phyloP scores from a whole-genome alignment of 2,888 invertebrate genomes.

The Blastobasis adustella region DNA sequence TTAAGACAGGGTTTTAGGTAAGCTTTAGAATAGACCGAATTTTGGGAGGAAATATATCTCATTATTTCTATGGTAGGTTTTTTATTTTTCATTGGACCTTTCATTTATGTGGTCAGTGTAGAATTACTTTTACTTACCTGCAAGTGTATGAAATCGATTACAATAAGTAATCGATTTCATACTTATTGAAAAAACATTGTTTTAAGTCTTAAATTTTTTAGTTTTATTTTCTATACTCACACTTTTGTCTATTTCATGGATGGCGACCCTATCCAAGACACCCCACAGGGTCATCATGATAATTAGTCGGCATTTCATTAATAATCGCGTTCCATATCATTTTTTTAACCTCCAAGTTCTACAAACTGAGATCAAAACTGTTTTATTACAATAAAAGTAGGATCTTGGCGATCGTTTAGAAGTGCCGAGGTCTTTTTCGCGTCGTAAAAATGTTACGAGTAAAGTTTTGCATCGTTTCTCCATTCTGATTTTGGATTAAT shows the following conservation, averaged over 20 bases:
- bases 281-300: conserved; percentile 52
- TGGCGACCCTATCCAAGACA: conserved; percentile 16
- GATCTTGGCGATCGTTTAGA: conserved; percentile 19
- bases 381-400: conserved; percentile 29
- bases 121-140: too few species aligned
- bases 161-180: too few species aligned
- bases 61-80: too few species aligned
- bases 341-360: conserved; percentile 28
- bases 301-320: conserved; percentile 60
- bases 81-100: too few species aligned
- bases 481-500: conserved; percentile 17
- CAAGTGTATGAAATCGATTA: too few species aligned
- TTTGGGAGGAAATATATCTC: too few species aligned
- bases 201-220: too few species aligned
- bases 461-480: conserved; percentile 7
- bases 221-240: too few species aligned
- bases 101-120: too few species aligned
- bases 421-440: conserved; percentile 25
- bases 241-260: too few species aligned
- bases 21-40: too few species aligned
- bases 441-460: conserved; percentile 12
- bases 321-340: conserved; percentile 39
- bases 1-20: conserved; percentile 8
- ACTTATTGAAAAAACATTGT: too few species aligned
- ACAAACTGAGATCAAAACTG: conserved; percentile 6